Conservation (phyloP, 2,113 vertebrate species). For the Opisthocomus hoazin region DNA sequence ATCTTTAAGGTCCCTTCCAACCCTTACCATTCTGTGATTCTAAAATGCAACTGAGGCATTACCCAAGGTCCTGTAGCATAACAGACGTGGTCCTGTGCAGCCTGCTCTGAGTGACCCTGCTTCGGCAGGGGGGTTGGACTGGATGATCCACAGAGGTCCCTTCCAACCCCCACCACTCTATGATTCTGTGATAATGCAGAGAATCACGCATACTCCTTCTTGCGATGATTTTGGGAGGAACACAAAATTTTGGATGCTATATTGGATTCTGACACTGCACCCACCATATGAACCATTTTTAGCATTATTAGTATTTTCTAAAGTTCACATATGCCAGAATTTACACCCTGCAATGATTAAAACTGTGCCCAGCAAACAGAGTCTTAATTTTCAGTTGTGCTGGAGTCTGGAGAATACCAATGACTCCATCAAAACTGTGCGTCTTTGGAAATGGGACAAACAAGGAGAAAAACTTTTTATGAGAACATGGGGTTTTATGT, state of each 20-base stretch:
- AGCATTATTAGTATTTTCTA: not conserved
- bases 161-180: too few relatives aligned
- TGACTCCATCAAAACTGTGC: not conserved
- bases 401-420: not conserved
- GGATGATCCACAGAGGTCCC: too few relatives aligned
- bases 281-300: not conserved
- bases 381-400: not conserved
- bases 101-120: too few relatives aligned
- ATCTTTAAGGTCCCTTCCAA: too few relatives aligned
- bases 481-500: not conserved
- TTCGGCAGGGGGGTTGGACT: too few relatives aligned
- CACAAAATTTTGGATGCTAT: not conserved
- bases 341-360: not conserved
- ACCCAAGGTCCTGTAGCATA: not conserved
- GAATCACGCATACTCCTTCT: not conserved
- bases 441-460: not conserved
- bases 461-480: not conserved
- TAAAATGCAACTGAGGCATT: not conserved
- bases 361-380: not conserved
- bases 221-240: not conserved
- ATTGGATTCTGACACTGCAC: not conserved
- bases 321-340: not conserved
- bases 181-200: too few relatives aligned
- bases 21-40: too few relatives aligned
- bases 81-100: too few relatives aligned